These are phyloP conservation scores for Diplolepis rosae DNA, from an alignment of 2,888 invertebrate genomes.

Conservation along the genomic window DNA sequence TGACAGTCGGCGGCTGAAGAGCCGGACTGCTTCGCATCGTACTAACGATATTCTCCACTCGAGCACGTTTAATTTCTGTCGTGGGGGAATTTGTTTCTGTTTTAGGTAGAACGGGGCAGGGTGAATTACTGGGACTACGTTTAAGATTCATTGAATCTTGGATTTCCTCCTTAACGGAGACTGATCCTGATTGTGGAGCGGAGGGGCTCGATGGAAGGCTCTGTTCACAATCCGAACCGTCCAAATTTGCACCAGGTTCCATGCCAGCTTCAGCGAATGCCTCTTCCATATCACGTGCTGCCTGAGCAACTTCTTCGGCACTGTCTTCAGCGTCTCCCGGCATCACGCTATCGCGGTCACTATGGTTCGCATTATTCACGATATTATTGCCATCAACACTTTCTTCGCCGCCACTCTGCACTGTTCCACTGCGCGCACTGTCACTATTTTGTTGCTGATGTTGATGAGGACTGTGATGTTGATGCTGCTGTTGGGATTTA, in stretches of 20 bases:
- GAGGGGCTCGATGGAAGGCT: conserved; percentile 70
- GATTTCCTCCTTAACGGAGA: conserved; percentile 70
- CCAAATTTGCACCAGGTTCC: conserved; percentile 72
- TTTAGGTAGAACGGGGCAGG: conserved; percentile 68
- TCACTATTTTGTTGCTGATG: conserved; percentile 65
- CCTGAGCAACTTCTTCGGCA: conserved; percentile 73
- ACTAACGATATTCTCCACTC: conserved; percentile 96
- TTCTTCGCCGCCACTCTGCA: conserved; percentile 72
- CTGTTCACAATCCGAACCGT: conserved; percentile 71
- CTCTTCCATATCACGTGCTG: conserved; percentile 77
- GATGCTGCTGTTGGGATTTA: conserved; percentile 73
- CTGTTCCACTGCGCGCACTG: conserved; percentile 72
- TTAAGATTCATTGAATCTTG: conserved; percentile 67
- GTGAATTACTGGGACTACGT: conserved; percentile 70
- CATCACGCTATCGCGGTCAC: conserved; percentile 71
- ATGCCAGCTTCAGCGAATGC: conserved; percentile 79
- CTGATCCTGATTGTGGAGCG: conserved; percentile 69
- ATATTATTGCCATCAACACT: conserved; percentile 70
- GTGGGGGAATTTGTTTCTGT: conserved; percentile 74
- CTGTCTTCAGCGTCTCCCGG: conserved; percentile 71
- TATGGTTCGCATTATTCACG: conserved; percentile 61
- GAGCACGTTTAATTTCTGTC: conserved; percentile 91
- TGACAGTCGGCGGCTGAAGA: conserved; percentile 81
- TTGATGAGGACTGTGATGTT: conserved; percentile 73
- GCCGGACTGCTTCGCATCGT: conserved; percentile 93